Percentiles rank a stretch among this genome's conserved stretches.
phyloP scores from a whole-genome alignment of 2,888 invertebrate genomes.

The Gymnocheta viridis region DNA sequence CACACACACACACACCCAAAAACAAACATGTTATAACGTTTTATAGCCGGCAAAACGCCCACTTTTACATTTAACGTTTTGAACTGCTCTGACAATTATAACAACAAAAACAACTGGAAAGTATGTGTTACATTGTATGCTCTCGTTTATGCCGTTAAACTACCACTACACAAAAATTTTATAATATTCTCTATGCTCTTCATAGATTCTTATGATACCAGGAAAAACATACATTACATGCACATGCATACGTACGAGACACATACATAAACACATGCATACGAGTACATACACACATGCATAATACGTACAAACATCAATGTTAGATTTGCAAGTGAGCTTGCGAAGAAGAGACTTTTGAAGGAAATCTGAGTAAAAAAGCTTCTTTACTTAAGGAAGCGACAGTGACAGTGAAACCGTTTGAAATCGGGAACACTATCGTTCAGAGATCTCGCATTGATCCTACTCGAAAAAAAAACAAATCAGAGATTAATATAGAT shows the following conservation, averaged over 20 bases:
- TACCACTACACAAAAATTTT: slow-evolving; percentile 60
- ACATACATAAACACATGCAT: not conserved
- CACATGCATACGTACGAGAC: not conserved
- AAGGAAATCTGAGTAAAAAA: slow-evolving; percentile 22
- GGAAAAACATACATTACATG: no score
- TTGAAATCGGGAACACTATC: not conserved
- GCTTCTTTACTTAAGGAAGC: slow-evolving; percentile 2
- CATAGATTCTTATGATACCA: not conserved
- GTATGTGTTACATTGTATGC: slow-evolving; percentile 2
- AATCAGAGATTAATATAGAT: no score
- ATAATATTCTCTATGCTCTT: slow-evolving; percentile 10
- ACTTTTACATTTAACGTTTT: slow-evolving; percentile 73
- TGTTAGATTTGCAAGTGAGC: not conserved
- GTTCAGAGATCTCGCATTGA: no score
- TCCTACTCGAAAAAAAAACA: not conserved
- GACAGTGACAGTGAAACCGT: slow-evolving; percentile 12
- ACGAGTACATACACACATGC: no score
- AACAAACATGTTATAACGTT: slow-evolving; percentile 40
- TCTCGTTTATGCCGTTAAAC: slow-evolving; percentile 31
- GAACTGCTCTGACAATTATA: slow-evolving; percentile 65
- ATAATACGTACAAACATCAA: no score
- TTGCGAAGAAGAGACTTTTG: not conserved
- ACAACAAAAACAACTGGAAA: slow-evolving; percentile 69
- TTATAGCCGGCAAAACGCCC: slow-evolving; percentile 75
- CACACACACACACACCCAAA: slow-evolving; percentile 9